Base-by-base conservation (phyloP, 64 coral and sea anemone species). In the Pocillopora verrucosa region DNA sequence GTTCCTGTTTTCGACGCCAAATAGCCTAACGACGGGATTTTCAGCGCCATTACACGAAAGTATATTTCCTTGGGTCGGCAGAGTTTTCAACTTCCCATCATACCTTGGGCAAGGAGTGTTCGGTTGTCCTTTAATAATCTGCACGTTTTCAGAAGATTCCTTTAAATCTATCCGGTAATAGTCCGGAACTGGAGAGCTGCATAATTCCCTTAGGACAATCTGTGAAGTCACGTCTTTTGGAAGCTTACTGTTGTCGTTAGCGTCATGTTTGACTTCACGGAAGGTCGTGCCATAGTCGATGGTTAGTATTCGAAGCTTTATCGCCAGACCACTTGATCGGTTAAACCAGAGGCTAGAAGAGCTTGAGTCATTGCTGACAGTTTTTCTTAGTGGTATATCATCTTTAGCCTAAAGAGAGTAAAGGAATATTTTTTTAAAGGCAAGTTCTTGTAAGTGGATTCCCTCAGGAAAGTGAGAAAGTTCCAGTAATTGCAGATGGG, bases 251-350 rank as follows among this genome's bases (percentile, higher is more conserved):
- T 95, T 95, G 20, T 95, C 90, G 72, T 95, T 92, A 34, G 79
- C 38, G 30, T 19, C 82, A 20, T 95, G 90, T 59, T 68, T 24
- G 41, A 89, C 86, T 26, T 95, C 88, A 10, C 74, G 73, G 73
- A 89, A 95, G 25, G 72, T 92, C n/a, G 94, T 85, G 34, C 94
- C 89, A 72, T 92, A 86, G 20, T 95, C 94, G 3, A 75, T 80
- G 17, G 15, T 57, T 11, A 84, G 45, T 16, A 95, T 60, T 61
- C 58, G 37, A 24, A 92, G 74, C 22, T 79, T n/a, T 37, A 95
- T 56, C 22, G 90, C 86, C 20, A 95, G 34, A 61, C 86, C 90
- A 72, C 94, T 92, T 16, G 86, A 84, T 58, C 94, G 78, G 61
- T 92, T 95, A 1, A 95, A 59, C 94, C 94, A 95, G 16, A 91